Evolutionary conservation across 2,797 vertebrate species (phyloP), one percentile per base, ranked within the genome.

Genomic region (Chromis chromis): DNA sequence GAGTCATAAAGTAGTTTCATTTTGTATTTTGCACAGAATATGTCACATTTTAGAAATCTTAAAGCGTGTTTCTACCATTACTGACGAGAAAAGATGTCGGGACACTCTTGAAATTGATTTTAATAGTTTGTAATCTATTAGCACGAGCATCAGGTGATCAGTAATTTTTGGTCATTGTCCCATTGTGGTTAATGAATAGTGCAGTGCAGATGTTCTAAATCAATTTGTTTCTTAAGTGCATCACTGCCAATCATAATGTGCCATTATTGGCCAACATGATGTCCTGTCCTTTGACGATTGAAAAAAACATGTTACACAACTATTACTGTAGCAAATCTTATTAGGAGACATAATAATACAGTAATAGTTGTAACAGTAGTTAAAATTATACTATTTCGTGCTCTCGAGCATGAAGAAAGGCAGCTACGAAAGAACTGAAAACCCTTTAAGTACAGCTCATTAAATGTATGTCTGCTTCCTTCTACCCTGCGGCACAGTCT

Each of bases 381-480:
- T 10, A 67, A 13, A 6, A 42, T 56, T 27, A 36, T 48, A 27
- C 1, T 62, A 17, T 48, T 69, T 4, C 53, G 39, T 16, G 6
- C 27, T 39, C 14, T 49, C 21, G 22, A 66, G 42, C 55, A n/a
- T 31, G 44, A 16, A 55, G 11, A 67, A 46, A 39, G n/a, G 22
- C 25, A 19, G 24, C 36, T 19, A 49, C n/a, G 56, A 17, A n/a
- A 46, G 21, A 24, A 55, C 1, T 42, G 27, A 42, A 63, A 65
- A 42, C 14, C 61, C 8, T 63, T 40, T 1, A 46, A 59, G 50
- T 40, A 58, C 73, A 75, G 54, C 50, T 72, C 50, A 44, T 70
- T 64, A 63, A 66, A 62, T 65, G 42, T 60, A 24, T 33, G 39
- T 74, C 25, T 54, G 60, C 50, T 66, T 17, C 59, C 65, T 56